Base-by-base conservation (phyloP, 2,113 vertebrate genomes). In the Phocoena sinus region DNA sequence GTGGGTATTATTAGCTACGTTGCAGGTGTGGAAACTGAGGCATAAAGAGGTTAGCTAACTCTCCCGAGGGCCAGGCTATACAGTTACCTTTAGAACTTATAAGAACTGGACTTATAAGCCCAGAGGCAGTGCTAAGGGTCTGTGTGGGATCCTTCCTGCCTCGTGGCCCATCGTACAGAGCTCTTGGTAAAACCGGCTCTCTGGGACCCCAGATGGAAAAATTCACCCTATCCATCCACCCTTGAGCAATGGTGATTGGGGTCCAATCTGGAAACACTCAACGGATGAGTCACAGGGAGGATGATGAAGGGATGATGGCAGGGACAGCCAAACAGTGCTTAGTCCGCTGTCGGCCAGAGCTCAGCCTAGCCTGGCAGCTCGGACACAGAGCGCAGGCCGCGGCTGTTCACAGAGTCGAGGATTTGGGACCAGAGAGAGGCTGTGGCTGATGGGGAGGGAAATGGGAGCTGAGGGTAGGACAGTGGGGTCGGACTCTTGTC, bases 1-100 rank as follows among this genome's bases (percentile, higher is more conserved):
- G 7, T 3, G 2, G 33, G 28, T 3, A 0, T 20, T 3, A 0
- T 1, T 25, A 33, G 83, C 18, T 60, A 4, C 1, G 0, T 1
- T 31, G 38, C n/a, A 13, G 9, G 0, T 20, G 44, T 13, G 74
- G 33, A 23, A 31, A n/a, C 14, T 0, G 21, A 38, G 81, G 68
- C 8, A 9, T 28, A 13, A 36, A 17, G 70, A 4, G 53, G 3
- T 7, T 3, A 28, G 18, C 23, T 14, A 3, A 4, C 65, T 62
- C 62, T n/a, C 36, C 47, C 0, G 1, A 31, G 71, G 56, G 65
- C 26, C 67, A 13, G 0, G 9, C 47, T 0, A 9, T 6, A 0
- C 15, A 2, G 26, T 10, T 23, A 3, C n/a, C 81, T 38, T 33
- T 53, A 2, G 36, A 36, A 36, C 36, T 36, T 7, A 1, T 1